Conservation (phyloP, 2,888 invertebrate species). For the Barypeithes pellucidus region DNA sequence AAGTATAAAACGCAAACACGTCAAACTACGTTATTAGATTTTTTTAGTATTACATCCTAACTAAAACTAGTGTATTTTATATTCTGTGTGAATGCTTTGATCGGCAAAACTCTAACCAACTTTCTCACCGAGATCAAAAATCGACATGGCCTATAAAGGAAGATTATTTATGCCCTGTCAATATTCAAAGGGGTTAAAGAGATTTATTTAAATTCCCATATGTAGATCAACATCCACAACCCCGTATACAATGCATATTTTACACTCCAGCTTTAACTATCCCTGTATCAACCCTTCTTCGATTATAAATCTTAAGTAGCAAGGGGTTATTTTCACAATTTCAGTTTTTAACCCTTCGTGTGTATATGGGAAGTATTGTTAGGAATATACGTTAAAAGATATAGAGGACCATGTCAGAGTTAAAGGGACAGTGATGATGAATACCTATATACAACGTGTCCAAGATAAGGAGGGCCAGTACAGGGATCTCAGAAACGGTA, state of each 20-base stretch:
- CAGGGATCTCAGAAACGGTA: no score
- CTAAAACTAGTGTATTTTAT: no score
- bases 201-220: slow-evolving; percentile 48
- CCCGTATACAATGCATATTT: slow-evolving; percentile 38
- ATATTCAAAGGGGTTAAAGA: slow-evolving; percentile 33
- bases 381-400: slow-evolving; percentile 37
- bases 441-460: no score
- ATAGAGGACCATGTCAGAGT: background rate
- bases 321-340: slow-evolving; percentile 38
- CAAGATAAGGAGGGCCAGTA: no score
- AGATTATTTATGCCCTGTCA: slow-evolving; percentile 43
- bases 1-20: no score
- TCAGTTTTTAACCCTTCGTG: slow-evolving; percentile 48
- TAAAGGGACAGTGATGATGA: no score
- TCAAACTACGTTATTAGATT: no score
- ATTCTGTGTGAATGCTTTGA: background rate
- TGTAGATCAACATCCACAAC: slow-evolving; percentile 38
- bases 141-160: slow-evolving; percentile 18
- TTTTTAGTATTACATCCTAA: no score
- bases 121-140: slow-evolving; percentile 43
- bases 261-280: slow-evolving; percentile 36
- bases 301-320: slow-evolving; percentile 54
- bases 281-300: slow-evolving; percentile 31
- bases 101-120: slow-evolving; percentile 12
- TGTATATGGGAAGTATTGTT: slow-evolving; percentile 41